Evolutionary conservation across 2,113 vertebrate genomes (phyloP).

Genomic region (Notiomystis cincta): DNA sequence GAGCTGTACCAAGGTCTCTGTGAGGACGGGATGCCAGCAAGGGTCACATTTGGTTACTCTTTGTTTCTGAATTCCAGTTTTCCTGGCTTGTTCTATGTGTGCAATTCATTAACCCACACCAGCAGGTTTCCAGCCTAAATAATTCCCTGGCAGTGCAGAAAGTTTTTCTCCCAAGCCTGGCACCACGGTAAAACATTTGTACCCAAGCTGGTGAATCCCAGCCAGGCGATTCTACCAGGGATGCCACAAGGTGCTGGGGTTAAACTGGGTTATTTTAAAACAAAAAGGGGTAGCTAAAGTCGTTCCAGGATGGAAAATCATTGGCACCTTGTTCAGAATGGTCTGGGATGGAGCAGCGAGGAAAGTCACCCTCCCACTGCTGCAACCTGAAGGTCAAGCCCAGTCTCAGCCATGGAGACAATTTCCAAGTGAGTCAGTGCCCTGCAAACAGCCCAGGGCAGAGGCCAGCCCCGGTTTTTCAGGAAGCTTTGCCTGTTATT

Average conservation of each 20-base stretch:
- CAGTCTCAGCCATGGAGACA: background rate
- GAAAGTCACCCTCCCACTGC: background rate
- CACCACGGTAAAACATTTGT: too few species aligned
- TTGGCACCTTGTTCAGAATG: background rate
- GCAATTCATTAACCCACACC: background rate
- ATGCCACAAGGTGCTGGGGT: background rate
- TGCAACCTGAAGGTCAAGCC: background rate
- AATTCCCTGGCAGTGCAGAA: background rate
- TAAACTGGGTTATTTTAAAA: background rate
- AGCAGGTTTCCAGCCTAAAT: background rate
- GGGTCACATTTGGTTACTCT: background rate
- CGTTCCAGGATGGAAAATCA: background rate
- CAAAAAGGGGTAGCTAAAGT: background rate
- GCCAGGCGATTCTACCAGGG: accelerated
- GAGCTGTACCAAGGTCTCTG: background rate
- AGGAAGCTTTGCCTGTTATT: background rate
- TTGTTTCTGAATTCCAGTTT: background rate
- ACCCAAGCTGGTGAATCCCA: background rate
- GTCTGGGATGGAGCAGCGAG: background rate
- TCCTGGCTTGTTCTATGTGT: background rate
- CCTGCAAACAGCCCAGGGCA: background rate
- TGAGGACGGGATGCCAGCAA: background rate
- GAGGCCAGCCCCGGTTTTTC: background rate
- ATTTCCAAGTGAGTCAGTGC: background rate
- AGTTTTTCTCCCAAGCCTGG: background rate